Evolutionary conservation across 2,797 vertebrate genomes (phyloP).

Genomic region (Liparis tanakae): DNA sequence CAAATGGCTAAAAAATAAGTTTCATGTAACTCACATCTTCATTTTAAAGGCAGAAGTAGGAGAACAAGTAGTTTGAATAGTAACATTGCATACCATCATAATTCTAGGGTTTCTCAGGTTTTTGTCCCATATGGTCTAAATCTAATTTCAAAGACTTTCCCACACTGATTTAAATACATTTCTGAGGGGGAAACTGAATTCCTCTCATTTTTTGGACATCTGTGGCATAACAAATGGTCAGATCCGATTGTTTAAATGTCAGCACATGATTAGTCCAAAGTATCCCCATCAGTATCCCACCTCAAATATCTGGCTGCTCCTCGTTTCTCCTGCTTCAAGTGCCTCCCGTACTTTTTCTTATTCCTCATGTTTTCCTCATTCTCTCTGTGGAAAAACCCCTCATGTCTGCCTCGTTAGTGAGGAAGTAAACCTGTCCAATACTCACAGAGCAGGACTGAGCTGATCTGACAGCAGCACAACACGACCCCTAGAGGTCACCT

Average conservation of each 20-base stretch:
- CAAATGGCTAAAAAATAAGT: background rate
- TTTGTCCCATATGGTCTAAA: constrained; percentile 12
- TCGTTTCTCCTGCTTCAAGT: constrained; percentile 14
- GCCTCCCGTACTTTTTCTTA: constrained; percentile 1
- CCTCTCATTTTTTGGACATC: constrained; percentile 22
- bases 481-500: constrained; percentile 33
- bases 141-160: constrained; percentile 25
- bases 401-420: constrained; percentile 54
- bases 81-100: background rate
- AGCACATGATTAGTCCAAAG: constrained; percentile 43
- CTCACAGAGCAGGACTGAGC: constrained; percentile 59
- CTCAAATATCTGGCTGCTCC: constrained; percentile 43
- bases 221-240: constrained; percentile 23
- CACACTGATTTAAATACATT: constrained; percentile 36
- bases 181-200: constrained; percentile 30
- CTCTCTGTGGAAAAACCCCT: constrained; percentile 41
- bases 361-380: constrained; percentile 30
- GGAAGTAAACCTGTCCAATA: constrained; percentile 68
- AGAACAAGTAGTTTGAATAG: background rate
- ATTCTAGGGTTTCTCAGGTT: constrained; percentile 12
- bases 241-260: constrained; percentile 43
- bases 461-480: constrained; percentile 52
- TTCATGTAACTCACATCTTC: background rate
- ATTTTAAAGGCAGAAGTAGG: background rate
- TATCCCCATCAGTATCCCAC: constrained; percentile 32